A percentile compares a stretch with the other conserved stretches of the same genome.
These are phyloP conservation scores for Emydocephalus ijimae DNA, from an alignment of 2,113 vertebrate species.

Conservation along the genomic window DNA sequence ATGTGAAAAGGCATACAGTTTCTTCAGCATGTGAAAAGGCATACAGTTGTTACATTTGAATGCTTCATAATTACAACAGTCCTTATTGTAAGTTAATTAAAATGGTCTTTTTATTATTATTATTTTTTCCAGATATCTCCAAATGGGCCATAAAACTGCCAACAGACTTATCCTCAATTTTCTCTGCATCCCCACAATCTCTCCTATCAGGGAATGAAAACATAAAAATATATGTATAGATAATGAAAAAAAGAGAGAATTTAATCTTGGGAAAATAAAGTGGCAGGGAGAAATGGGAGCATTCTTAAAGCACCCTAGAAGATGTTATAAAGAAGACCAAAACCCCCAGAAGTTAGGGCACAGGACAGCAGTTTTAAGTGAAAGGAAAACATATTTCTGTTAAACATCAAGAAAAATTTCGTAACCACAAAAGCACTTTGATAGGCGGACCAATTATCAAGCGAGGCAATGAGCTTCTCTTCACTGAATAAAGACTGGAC, in stretches of 20 bases:
- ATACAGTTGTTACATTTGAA: no score
- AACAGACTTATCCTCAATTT: not conserved
- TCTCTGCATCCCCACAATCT: not conserved
- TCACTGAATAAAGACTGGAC: not conserved
- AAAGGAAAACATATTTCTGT: not conserved
- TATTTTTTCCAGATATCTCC: not conserved
- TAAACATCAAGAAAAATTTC: not conserved
- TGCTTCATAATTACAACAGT: no score
- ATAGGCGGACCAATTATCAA: not conserved
- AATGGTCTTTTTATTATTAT: not conserved
- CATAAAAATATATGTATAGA: not conserved
- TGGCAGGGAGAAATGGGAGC: not conserved
- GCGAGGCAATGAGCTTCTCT: not conserved
- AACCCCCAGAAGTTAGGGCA: not conserved
- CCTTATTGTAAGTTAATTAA: not conserved
- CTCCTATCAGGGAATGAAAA: not conserved
- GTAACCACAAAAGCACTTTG: not conserved
- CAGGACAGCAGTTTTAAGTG: not conserved
- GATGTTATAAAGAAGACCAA: not conserved
- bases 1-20: no score
- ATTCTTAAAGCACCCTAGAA: not conserved
- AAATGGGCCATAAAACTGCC: not conserved
- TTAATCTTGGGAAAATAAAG: not conserved
- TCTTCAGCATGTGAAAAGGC: no score
- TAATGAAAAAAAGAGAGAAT: not conserved